Conservation (phyloP, 2,113 vertebrate species). For the Otis tarda region DNA sequence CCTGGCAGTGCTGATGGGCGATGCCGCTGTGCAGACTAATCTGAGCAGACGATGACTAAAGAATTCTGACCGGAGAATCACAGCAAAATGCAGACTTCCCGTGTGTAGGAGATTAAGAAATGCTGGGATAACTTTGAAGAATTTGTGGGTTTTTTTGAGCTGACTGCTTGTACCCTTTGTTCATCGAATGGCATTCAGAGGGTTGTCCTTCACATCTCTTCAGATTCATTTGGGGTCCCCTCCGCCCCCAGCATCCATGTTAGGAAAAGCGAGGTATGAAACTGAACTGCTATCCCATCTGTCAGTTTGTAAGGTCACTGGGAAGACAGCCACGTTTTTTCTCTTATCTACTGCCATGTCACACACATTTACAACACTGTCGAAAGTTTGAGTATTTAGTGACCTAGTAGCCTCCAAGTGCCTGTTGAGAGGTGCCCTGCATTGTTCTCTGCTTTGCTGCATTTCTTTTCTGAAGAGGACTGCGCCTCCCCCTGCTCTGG, state of each 20-base stretch:
- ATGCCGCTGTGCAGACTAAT: not conserved
- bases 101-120: not conserved
- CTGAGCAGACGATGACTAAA: not conserved
- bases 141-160: not conserved
- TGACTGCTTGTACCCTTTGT: not conserved
- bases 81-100: not conserved
- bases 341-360: not conserved
- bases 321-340: conserved; percentile 35
- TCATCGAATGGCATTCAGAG: not conserved
- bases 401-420: not conserved
- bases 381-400: not conserved
- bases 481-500: not conserved
- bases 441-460: not conserved
- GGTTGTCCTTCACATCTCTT: not conserved
- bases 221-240: not conserved
- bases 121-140: not conserved
- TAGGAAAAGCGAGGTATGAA: conserved; percentile 9
- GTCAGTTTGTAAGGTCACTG: conserved; percentile 30
- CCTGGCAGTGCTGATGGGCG: not conserved
- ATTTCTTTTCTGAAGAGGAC: not conserved
- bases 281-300: not conserved
- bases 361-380: not conserved
- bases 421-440: not conserved
- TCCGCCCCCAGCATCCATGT: not conserved
- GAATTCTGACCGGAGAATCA: not conserved